Base-by-base conservation (phyloP, 2,797 vertebrate genomes). In the Nasua narica region DNA sequence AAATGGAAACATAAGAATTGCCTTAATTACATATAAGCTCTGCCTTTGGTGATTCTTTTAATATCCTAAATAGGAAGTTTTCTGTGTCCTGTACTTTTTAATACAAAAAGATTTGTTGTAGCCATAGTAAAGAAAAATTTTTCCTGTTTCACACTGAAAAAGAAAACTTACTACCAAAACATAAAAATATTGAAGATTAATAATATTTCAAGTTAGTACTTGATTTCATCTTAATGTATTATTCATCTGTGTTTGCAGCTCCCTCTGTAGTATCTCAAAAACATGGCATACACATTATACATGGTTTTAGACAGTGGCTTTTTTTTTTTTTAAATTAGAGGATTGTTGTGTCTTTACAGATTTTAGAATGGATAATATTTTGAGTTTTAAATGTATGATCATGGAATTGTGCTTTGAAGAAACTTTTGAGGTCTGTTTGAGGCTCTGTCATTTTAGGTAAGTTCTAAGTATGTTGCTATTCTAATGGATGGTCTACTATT, bases 381-480 rank as follows among this genome's bases (percentile, higher is more conserved):
- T 87, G n/a, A 79, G 65, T 87, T 91, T 93, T 74, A 88, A 87
- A 52, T 83, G n/a, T 69, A 2, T 85, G 18, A 54, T 85, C 48
- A 77, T 93, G 56, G 83, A 48, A 83, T 94, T 90, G 32, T 70
- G 23, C 81, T 94, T 90, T 90, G 52, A 84, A 90, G 95, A 82
- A 95, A 92, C 19, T 52, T 82, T 74, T 86, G 72, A 96, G 84
- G 76, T 58, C 29, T 92, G 0, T 82, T 60, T 74, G 62, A 87
- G 37, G 72, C 72, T 96, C 32, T 85, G 5, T 76, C 79, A 6
- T 83, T 76, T 91, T 90, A 90, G 46, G 72, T 65, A 85, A 77
- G 23, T 95, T 90, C 15, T 95, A 40, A 83, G 58, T 85, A 27
- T 74, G 90, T 92, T 76, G 43, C 43, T 91, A 16, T 79, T 83